Percentiles rank a stretch among this genome's conserved stretches.
phyloP scores from a whole-genome alignment of 2,888 invertebrate species.

The Lysandra coridon region DNA sequence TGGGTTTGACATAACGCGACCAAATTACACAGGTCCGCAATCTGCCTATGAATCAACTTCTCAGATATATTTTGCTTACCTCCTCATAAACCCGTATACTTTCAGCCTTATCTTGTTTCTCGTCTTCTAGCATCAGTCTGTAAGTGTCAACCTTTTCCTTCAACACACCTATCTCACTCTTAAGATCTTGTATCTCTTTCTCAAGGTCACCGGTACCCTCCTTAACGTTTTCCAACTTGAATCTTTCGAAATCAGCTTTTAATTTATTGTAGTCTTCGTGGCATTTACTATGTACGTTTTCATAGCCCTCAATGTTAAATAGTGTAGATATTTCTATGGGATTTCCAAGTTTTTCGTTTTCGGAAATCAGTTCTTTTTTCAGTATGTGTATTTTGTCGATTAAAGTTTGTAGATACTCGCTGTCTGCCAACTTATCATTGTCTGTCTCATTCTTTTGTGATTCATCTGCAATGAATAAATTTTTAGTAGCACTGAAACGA shows the following conservation, averaged over 20 bases:
- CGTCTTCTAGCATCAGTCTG: conserved; percentile 82
- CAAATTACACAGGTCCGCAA: too few relatives aligned
- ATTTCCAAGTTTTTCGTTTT: conserved; percentile 80
- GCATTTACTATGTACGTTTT: conserved; percentile 78
- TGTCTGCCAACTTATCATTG: conserved; percentile 67
- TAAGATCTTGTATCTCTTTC: conserved; percentile 71
- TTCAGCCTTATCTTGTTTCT: conserved; percentile 82
- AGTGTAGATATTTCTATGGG: conserved; percentile 82
- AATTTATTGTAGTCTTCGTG: conserved; percentile 83
- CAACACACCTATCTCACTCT: conserved; percentile 82
- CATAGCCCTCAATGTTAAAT: conserved; percentile 69
- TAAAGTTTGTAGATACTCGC: conserved; percentile 78
- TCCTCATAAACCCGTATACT: conserved; percentile 80
- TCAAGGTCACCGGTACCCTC: conserved; percentile 52
- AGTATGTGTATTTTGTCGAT: conserved; percentile 84
- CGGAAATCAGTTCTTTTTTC: conserved; percentile 80
- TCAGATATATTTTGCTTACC: conserved; percentile 49
- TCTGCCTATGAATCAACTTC: too few relatives aligned
- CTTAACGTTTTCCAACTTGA: conserved; percentile 48
- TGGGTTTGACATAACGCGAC: too few relatives aligned
- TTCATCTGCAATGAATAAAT: conserved; percentile 46
- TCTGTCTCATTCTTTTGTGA: conserved; percentile 66
- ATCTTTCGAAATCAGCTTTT: conserved; percentile 84
- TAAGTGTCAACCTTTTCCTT: conserved; percentile 84
- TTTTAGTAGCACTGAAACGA: too few relatives aligned